These are phyloP conservation scores for Vipera ursinii DNA, from an alignment of 2,797 vertebrate species.

Conservation along the genomic window DNA sequence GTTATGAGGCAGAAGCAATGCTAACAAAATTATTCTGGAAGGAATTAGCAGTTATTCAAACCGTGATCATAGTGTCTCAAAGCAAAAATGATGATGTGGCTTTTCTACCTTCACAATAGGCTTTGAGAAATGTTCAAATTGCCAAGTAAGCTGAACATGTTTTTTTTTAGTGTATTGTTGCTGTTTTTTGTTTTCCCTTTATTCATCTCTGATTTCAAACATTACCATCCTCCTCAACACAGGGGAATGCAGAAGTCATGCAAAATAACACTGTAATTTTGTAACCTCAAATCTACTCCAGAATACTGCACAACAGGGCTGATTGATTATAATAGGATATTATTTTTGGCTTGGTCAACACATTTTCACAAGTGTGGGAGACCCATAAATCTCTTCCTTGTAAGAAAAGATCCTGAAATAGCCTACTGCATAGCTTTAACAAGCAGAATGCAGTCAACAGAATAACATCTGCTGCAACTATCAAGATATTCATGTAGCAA, in stretches of 20 bases:
- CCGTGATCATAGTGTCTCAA: slow-evolving; percentile 22
- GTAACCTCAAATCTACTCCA: background rate
- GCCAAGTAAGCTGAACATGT: slow-evolving; percentile 19
- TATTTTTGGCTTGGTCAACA: background rate
- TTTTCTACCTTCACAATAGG: slow-evolving; percentile 26
- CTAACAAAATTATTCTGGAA: slow-evolving; percentile 23
- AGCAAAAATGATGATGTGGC: background rate
- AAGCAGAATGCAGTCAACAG: background rate
- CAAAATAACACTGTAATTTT: slow-evolving; percentile 6
- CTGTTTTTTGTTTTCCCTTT: background rate
- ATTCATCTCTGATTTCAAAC: background rate
- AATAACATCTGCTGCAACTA: background rate
- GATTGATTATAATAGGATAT: background rate
- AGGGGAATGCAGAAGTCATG: background rate
- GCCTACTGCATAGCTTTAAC: background rate
- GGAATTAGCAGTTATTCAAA: slow-evolving; percentile 38
- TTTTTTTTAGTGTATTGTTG: background rate
- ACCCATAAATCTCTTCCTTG: background rate
- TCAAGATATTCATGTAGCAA: background rate
- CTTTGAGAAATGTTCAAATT: slow-evolving; percentile 24
- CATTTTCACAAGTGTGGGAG: background rate
- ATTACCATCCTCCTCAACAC: background rate
- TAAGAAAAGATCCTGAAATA: background rate
- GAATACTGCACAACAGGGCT: background rate
- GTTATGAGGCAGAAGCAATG: background rate